Percentiles rank a stretch among this genome's conserved stretches.
Evolutionary conservation across 2,888 invertebrate species (phyloP).

Genomic region (Julus scandinavius): DNA sequence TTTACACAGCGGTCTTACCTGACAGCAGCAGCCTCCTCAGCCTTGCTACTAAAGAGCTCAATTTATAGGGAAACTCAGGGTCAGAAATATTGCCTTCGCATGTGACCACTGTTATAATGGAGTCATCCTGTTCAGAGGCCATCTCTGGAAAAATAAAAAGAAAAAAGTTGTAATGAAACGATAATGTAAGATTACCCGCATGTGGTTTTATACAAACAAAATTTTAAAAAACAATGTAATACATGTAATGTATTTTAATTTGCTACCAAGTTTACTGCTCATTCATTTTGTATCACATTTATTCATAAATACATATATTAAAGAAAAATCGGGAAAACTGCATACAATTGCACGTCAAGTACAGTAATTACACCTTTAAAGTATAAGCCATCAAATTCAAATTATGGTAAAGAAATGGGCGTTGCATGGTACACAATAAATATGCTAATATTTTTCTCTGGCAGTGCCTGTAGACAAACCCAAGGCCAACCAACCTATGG

Average conservation of each 20-base stretch:
- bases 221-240: no score
- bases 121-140: conserved; percentile 84
- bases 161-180: no score
- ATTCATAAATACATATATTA: no score
- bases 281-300: no score
- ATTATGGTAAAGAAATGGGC: background rate
- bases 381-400: background rate
- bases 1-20: conserved; percentile 70
- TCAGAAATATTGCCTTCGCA: conserved; percentile 91
- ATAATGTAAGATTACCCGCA: no score
- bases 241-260: no score
- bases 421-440: background rate
- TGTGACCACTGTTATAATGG: conserved; percentile 84
- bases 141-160: conserved; percentile 68
- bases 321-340: no score
- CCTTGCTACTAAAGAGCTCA: conserved; percentile 80
- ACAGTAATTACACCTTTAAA: background rate
- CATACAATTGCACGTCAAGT: no score
- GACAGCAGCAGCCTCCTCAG: conserved; percentile 81
- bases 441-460: background rate
- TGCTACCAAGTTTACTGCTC: no score
- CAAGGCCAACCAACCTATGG: background rate
- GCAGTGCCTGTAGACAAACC: background rate
- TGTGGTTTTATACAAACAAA: no score
- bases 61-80: conserved; percentile 84